These are phyloP conservation scores for Chaetophractus vellerosus DNA, from an alignment of 2,797 vertebrate genomes.

Conservation along the genomic window DNA sequence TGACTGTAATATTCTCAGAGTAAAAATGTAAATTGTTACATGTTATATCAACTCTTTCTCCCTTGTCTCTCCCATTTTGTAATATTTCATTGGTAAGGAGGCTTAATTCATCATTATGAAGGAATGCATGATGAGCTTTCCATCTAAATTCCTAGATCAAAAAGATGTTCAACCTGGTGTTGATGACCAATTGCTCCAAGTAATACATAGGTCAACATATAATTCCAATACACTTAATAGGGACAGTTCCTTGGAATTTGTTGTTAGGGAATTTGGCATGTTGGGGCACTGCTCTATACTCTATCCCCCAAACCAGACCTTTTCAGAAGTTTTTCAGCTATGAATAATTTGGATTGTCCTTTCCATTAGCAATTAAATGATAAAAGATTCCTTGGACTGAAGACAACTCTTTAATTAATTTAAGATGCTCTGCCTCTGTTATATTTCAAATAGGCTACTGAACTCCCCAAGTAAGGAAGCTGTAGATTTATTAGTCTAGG, in stretches of 20 bases:
- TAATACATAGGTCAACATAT: neutral
- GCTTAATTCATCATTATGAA: constrained; percentile 32
- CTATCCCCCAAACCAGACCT: neutral
- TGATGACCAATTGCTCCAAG: neutral
- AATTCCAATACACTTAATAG: neutral
- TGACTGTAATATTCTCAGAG: constrained; percentile 43
- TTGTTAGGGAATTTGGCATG: neutral
- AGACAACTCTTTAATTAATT: constrained; percentile 10
- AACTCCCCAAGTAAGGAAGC: neutral
- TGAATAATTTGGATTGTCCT: constrained; percentile 38
- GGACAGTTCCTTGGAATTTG: constrained; percentile 23
- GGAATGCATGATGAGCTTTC: neutral
- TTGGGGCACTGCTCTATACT: constrained; percentile 14
- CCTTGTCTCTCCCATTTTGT: neutral
- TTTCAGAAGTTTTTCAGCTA: constrained; percentile 52
- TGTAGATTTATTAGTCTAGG: neutral
- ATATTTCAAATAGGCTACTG: constrained; percentile 59
- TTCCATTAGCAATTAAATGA: constrained; percentile 51
- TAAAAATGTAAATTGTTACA: constrained; percentile 28
- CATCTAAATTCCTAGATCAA: constrained; percentile 57
- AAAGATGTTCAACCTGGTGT: constrained; percentile 45
- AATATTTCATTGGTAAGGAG: neutral
- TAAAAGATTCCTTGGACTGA: accelerated
- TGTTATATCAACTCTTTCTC: neutral
- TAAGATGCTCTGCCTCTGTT: neutral